Percentiles rank a stretch among this genome's conserved stretches.
Conservation (phyloP, 2,797 vertebrate genomes). For the Premnoplex brunnescens region DNA sequence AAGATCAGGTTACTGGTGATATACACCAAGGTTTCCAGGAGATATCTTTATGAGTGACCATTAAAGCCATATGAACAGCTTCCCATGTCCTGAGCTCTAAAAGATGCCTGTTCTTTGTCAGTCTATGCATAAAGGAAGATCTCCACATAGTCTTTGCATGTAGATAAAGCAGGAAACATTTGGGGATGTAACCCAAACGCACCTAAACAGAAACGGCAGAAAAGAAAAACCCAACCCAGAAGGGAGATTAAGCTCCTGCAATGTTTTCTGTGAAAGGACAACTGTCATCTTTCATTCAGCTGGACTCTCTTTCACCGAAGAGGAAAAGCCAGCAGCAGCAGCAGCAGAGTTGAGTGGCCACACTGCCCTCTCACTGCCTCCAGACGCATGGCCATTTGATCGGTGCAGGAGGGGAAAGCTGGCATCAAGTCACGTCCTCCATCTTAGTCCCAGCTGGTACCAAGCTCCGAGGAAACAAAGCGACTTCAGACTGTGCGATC, state of each 20-base stretch:
- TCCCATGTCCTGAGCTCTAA: not conserved
- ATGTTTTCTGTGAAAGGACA: constrained; percentile 9
- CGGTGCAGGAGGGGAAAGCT: constrained; percentile 60
- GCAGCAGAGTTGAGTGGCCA: not conserved
- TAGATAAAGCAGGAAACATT: not conserved
- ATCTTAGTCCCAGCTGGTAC: constrained; percentile 82
- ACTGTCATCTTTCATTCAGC: constrained; percentile 32
- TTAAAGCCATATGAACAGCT: not conserved
- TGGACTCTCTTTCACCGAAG: not conserved
- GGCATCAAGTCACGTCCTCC: constrained; percentile 80
- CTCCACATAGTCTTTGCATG: not conserved
- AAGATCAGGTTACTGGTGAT: not conserved
- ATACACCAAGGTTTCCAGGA: not conserved
- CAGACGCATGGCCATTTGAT: constrained; percentile 60
- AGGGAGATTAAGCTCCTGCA: constrained; percentile 14
- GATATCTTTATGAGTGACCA: not conserved
- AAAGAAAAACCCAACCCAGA: not conserved
- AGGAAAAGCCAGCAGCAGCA: not conserved
- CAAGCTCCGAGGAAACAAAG: constrained; percentile 75
- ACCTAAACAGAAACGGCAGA: not conserved
- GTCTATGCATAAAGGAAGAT: not conserved
- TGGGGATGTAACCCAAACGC: not conserved
- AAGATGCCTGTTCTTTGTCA: not conserved
- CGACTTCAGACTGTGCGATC: constrained; percentile 74
- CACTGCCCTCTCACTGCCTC: constrained; percentile 69